phyloP scores from a whole-genome alignment of 2,888 invertebrate genomes.

The Druceiella hillmani region DNA sequence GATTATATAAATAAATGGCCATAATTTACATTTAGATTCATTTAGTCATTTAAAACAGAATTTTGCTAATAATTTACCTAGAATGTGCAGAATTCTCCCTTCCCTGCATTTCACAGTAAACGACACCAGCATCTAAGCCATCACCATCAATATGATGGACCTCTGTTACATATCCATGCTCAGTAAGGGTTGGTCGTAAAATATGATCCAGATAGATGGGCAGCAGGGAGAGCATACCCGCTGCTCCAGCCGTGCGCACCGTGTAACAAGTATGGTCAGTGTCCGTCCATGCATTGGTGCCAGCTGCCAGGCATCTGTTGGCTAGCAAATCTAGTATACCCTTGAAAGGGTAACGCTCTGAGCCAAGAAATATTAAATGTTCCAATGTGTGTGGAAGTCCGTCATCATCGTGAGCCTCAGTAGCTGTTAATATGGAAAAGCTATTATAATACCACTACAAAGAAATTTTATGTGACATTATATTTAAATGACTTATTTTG shows the following conservation, averaged over 20 bases:
- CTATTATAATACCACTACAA: too few relatives aligned
- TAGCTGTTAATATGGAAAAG: slow-evolving; percentile 67
- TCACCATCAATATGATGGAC: slow-evolving; percentile 87
- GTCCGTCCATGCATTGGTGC: slow-evolving; percentile 88
- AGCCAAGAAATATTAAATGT: slow-evolving; percentile 87
- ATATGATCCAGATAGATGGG: slow-evolving; percentile 91
- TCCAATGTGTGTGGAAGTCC: slow-evolving; percentile 91
- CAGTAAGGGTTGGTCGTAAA: slow-evolving; percentile 75
- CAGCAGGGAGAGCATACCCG: slow-evolving; percentile 82
- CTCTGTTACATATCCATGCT: slow-evolving; percentile 80
- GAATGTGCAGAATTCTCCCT: slow-evolving; percentile 76
- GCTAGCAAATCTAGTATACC: slow-evolving; percentile 85
- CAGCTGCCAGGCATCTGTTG: slow-evolving; percentile 84
- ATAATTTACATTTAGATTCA: too few relatives aligned
- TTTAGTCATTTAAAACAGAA: too few relatives aligned
- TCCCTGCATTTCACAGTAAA: slow-evolving; percentile 95
- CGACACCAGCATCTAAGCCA: slow-evolving; percentile 88
- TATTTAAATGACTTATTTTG: too few relatives aligned
- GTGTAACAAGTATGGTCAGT: slow-evolving; percentile 88
- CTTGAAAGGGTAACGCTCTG: slow-evolving; percentile 84
- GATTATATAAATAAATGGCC: too few relatives aligned
- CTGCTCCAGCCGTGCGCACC: slow-evolving; percentile 79
- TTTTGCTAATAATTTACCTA: too few relatives aligned
- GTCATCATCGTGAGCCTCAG: slow-evolving; percentile 88
- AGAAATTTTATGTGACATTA: too few relatives aligned